phyloP scores from a whole-genome alignment of 2,113 vertebrate genomes.

The Spea multiplicata region DNA sequence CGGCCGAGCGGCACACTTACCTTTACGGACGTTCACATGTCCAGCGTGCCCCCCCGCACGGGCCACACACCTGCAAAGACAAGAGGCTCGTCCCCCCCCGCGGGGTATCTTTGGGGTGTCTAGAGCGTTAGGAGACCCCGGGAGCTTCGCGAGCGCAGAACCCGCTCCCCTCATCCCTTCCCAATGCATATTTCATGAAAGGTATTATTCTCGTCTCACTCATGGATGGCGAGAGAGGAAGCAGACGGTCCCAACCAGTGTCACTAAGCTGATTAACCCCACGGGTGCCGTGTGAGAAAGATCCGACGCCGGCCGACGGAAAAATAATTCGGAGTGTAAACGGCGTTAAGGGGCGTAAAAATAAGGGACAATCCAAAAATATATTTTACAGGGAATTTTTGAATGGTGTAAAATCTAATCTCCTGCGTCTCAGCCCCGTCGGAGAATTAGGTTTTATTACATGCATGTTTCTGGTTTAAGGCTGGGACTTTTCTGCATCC shows the following conservation, averaged over 20 bases:
- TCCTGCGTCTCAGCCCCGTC: too few species aligned
- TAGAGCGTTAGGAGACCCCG: constrained; percentile 23
- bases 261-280: constrained; percentile 30
- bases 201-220: constrained; percentile 73
- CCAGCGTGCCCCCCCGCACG: neutral
- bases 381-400: too few species aligned
- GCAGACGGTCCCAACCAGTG: constrained; percentile 55
- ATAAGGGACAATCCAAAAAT: too few species aligned
- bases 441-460: too few species aligned
- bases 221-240: constrained; percentile 57
- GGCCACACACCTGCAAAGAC: constrained; percentile 4
- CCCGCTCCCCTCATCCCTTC: constrained; percentile 45
- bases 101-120: neutral
- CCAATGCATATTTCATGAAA: constrained; percentile 84
- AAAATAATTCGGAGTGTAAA: too few species aligned
- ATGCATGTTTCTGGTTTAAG: too few species aligned
- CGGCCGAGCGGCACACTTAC: constrained; percentile 8
- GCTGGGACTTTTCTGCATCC: too few species aligned
- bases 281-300: neutral
- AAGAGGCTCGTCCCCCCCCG: neutral
- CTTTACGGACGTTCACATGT: constrained; percentile 24
- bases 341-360: too few species aligned
- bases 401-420: too few species aligned
- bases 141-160: accelerated
- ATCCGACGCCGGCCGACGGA: too few species aligned